These are phyloP conservation scores for Stichodactyla helianthus DNA, from an alignment of 64 coral and sea anemone genomes.

Conservation along the genomic window DNA sequence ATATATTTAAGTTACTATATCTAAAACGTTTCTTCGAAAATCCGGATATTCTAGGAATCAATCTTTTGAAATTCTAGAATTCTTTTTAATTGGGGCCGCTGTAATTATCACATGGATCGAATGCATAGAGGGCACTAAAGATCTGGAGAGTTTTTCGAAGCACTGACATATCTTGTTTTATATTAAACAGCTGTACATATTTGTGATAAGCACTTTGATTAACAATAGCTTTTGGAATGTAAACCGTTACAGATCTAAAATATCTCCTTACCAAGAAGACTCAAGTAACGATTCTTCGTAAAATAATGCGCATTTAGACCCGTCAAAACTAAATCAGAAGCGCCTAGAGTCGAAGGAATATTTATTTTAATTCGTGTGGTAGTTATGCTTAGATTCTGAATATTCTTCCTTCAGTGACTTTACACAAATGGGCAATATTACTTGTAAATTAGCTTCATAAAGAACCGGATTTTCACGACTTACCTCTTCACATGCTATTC, in stretches of 20 bases:
- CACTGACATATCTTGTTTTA: background rate
- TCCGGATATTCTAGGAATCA: background rate
- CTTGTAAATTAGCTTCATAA: background rate
- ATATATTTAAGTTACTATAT: background rate
- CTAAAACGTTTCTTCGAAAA: background rate
- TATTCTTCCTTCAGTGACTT: background rate
- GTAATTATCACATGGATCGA: background rate
- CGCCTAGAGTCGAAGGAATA: too few relatives aligned
- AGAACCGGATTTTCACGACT: background rate
- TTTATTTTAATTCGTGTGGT: too few relatives aligned
- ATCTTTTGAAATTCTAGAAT: background rate
- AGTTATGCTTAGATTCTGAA: too few relatives aligned
- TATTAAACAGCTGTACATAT: background rate
- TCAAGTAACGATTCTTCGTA: background rate
- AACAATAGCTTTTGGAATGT: background rate
- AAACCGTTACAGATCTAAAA: background rate
- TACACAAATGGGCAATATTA: background rate
- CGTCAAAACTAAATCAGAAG: too few relatives aligned
- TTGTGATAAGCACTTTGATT: background rate
- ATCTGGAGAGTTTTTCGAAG: background rate
- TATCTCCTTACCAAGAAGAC: constrained; percentile 9
- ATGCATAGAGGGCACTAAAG: background rate
- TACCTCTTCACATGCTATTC: constrained; percentile 2
- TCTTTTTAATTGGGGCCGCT: background rate
- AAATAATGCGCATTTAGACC: background rate